Base-by-base conservation (phyloP, 1,140 invertebrate genomes). In the Portunus trituberculatus region DNA sequence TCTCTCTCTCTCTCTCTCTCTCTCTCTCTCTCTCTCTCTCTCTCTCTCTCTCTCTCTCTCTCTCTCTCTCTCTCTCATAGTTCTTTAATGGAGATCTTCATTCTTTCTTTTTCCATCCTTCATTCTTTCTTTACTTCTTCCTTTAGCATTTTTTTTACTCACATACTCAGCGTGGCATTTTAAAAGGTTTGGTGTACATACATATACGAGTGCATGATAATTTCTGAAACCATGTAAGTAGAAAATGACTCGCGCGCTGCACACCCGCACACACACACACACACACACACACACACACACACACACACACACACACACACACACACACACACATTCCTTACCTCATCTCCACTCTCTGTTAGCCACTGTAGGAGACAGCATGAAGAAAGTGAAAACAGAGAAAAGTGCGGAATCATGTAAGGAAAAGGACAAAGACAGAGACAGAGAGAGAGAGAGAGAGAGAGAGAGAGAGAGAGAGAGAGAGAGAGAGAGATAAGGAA, bases 251-350 rank as follows among this genome's bases (percentile, higher is more conserved):
- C 52, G 12, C 52, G 12, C 52, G 12, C 67, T 8, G n/a, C 67
- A 76, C 67, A 76, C 67, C 12, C 67, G n/a, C 67, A n/a, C 67
- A n/a, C 67, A n/a, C 67, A n/a, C 20, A 59, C 52, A 59, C 52
- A 59, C 52, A 76, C n/a, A n/a, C 67, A 76, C n/a, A 25, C 67
- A 76, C n/a, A 76, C 67, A 76, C 67, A 76, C 67, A 76, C 67
- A 76, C 67, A 76, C 67, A 76, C 67, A 76, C 67, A 76, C 67
- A 76, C 67, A 76, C 67, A n/a, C 67, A 76, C 67, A 76, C 67
- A 76, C 67, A 76, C 67, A 76, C n/a, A 76, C 67, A 59, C 52
- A 59, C 52, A 59, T n/a, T n/a, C n/a, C 48, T 7, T 7, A 14
- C 16, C 52, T 59, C 52, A 59, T 20, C 52, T 59, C n/a, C n/a